Conservation (phyloP, 2,797 vertebrate genomes). For the Pterois miles region DNA sequence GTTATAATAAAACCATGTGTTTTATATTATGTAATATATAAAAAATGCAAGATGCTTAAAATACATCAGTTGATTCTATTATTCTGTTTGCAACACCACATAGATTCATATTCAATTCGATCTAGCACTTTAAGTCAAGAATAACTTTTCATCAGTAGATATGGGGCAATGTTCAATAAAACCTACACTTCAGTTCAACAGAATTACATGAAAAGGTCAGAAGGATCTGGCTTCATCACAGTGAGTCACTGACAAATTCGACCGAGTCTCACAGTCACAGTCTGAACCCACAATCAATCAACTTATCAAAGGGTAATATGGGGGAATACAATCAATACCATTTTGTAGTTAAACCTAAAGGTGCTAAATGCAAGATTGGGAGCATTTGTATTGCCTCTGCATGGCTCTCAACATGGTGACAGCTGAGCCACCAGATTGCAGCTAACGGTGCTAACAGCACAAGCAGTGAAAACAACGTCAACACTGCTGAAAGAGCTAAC, state of each 20-base stretch:
- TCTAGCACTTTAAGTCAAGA: not conserved
- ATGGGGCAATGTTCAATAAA: not conserved
- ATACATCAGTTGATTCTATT: not conserved
- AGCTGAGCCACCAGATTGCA: no score
- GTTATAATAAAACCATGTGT: not conserved
- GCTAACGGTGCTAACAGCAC: no score
- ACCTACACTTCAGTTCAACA: not conserved
- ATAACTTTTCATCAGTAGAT: not conserved
- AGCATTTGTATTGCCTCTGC: no score
- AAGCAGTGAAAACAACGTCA: no score
- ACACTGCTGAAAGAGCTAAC: no score
- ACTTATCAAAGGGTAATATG: not conserved
- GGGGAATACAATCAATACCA: not conserved
- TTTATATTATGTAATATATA: not conserved
- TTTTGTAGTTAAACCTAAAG: not conserved
- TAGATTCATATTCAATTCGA: not conserved
- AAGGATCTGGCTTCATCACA: not conserved
- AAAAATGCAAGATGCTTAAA: not conserved
- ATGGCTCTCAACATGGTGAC: no score
- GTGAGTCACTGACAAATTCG: no score
- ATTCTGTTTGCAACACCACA: not conserved
- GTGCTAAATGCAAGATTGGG: no score
- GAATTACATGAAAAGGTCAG: conserved; percentile 37
- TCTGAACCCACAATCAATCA: not conserved
- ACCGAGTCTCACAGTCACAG: no score